Percentiles rank a stretch among this genome's conserved stretches.
phyloP scores from a whole-genome alignment of 2,888 invertebrate species.

The Athripsodes cinereus region DNA sequence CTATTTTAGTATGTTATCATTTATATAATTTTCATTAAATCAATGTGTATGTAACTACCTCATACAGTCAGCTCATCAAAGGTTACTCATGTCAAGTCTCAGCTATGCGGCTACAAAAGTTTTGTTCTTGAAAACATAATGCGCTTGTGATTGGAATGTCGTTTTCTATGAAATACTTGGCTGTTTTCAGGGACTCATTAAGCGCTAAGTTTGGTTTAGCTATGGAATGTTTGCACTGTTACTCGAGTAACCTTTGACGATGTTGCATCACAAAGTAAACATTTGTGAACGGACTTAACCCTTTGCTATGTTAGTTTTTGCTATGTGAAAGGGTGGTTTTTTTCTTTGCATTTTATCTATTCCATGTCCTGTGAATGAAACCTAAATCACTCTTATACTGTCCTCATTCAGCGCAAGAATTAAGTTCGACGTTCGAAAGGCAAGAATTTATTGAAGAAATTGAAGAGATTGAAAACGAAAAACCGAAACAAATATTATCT shows the following conservation, averaged over 20 bases:
- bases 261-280: too few relatives aligned
- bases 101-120: neutral
- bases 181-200: too few relatives aligned
- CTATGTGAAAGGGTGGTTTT: slow-evolving; percentile 9
- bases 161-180: too few relatives aligned
- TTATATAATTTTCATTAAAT: too few relatives aligned
- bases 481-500: slow-evolving; percentile 35
- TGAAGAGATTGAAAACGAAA: slow-evolving; percentile 41
- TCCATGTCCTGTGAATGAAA: slow-evolving; percentile 1
- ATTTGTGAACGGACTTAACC: slow-evolving; percentile 13
- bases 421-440: slow-evolving; percentile 45
- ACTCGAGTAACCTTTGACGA: neutral
- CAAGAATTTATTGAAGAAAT: slow-evolving; percentile 45
- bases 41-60: too few relatives aligned
- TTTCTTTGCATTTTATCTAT: slow-evolving; percentile 6
- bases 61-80: too few relatives aligned
- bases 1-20: too few relatives aligned
- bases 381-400: slow-evolving; percentile 15
- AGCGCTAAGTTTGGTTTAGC: neutral
- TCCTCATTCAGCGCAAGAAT: slow-evolving; percentile 42
- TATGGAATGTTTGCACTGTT: neutral
- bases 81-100: too few relatives aligned
- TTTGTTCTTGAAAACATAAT: neutral
- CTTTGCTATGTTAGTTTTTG: slow-evolving; percentile 11
- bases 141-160: too few relatives aligned